Evolutionary conservation across 2,888 invertebrate species (phyloP).

Genomic region (Dryococelus australis): DNA sequence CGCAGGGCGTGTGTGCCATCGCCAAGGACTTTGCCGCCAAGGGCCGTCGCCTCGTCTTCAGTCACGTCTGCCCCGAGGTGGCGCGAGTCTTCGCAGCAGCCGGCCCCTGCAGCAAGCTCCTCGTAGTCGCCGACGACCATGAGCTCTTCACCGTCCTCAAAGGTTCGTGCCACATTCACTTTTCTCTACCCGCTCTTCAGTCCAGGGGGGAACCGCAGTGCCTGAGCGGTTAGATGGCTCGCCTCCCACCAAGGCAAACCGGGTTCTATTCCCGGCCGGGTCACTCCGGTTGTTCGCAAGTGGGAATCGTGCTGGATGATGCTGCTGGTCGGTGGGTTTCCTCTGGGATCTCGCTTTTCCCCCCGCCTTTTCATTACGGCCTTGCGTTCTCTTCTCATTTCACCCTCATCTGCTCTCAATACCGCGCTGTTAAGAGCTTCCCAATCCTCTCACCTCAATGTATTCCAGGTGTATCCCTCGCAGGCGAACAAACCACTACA

Average conservation of each 20-base stretch:
- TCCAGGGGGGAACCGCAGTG: no score
- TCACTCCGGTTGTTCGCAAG: neutral
- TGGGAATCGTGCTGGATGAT: no score
- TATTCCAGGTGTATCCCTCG: no score
- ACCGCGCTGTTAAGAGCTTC: no score
- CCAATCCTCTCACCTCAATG: no score
- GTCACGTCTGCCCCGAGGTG: constrained; percentile 24
- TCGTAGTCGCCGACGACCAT: neutral
- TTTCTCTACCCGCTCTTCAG: neutral
- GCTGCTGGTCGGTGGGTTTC: no score
- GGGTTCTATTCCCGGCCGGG: neutral
- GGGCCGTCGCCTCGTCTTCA: constrained; percentile 27
- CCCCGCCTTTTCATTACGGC: no score
- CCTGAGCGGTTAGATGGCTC: no score
- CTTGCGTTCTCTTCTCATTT: no score
- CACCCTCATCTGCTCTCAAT: no score
- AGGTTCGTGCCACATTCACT: neutral
- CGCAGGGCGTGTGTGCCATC: constrained; percentile 60
- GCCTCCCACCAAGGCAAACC: neutral
- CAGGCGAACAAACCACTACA: no score
- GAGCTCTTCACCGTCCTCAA: neutral
- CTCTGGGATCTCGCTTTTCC: no score
- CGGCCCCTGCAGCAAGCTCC: neutral
- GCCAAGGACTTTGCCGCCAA: neutral
- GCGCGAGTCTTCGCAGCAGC: neutral